Percentiles rank a stretch among this genome's conserved stretches.
Evolutionary conservation across 2,888 invertebrate species (phyloP).

Genomic region (Oscheius sp.): DNA sequence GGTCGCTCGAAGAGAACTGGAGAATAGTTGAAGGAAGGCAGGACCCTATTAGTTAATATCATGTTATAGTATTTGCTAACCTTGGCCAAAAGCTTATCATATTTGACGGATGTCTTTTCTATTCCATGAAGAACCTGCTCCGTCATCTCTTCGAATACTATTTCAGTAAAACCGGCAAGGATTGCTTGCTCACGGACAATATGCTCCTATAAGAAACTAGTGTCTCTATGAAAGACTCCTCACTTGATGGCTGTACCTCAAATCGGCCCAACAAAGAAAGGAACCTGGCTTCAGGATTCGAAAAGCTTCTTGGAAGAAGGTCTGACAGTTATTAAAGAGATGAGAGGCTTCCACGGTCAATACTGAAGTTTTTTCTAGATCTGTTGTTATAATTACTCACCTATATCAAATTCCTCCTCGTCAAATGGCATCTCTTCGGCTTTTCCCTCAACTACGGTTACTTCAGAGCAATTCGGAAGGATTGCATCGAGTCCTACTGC

Average conservation of each 20-base stretch:
- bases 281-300: slow-evolving; percentile 54
- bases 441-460: slow-evolving; percentile 42
- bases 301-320: slow-evolving; percentile 53
- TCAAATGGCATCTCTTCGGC: slow-evolving; percentile 49
- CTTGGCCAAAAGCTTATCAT: slow-evolving; percentile 52
- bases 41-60: slow-evolving; percentile 49
- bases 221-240: not conserved
- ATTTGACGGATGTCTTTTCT: slow-evolving; percentile 44
- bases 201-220: slow-evolving; percentile 28
- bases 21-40: slow-evolving; percentile 51
- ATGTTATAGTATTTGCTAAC: slow-evolving; percentile 29
- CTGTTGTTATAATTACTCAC: slow-evolving; percentile 5
- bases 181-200: slow-evolving; percentile 29
- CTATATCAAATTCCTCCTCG: slow-evolving; percentile 40
- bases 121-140: slow-evolving; percentile 52
- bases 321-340: slow-evolving; percentile 45
- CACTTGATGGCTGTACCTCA: slow-evolving; percentile 52
- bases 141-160: slow-evolving; percentile 46
- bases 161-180: slow-evolving; percentile 37
- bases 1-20: slow-evolving; percentile 46
- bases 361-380: slow-evolving; percentile 38
- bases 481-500: slow-evolving; percentile 46
- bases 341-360: slow-evolving; percentile 63
- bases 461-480: slow-evolving; percentile 20
- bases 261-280: slow-evolving; percentile 56